Base-by-base conservation (phyloP, 2,888 invertebrate species). In the Nemotelus nigrinus region DNA sequence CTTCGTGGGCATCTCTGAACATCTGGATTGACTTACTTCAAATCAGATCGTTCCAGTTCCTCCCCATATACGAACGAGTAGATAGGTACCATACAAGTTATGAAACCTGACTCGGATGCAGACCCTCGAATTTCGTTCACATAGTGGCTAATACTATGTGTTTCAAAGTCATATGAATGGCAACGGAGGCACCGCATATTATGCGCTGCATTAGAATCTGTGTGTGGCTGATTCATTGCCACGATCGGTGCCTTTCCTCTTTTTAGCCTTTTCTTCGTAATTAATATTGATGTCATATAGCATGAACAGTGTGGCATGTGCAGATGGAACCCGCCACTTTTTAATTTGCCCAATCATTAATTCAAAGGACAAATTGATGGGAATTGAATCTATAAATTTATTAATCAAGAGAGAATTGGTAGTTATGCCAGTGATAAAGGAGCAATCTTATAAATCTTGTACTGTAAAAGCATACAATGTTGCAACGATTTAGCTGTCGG, bases 81-180 rank as follows among this genome's bases (percentile, higher is more conserved):
- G 25, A 25, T 25, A 25, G 25, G 25, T 25, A 25, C 25, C 25
- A 25, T 25, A 25, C 25, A 25, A 8, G 25, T 25, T 43, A 63
- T 43, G 63, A 63, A 63, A 63, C 10, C 63, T 63, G 63, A 63
- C 63, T 63, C 2, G 39, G 63, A 63, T 43, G 39, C 6, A 63
- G 63, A 43, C 41, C 43, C 63, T 10, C 25, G 25, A 25, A 25
- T 25, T 25, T 25, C 25, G 25, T 25, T 25, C 25, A 25, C 25
- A 25, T 25, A 25, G 25, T 25, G 10, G 63, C n/a, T 65, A 65
- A 10, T 65, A 65, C 47, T n/a, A 47, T 41, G 63, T 74, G 45
- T 74, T 74, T 74, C 74, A 74, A 74, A 74, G 74, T 74, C 63
- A 74, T 41, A 45, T 63, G 74, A 74, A 74, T 60, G 74, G 50